Evolutionary conservation across 2,113 vertebrate species (phyloP).

Genomic region (Emydura subglobosa): DNA sequence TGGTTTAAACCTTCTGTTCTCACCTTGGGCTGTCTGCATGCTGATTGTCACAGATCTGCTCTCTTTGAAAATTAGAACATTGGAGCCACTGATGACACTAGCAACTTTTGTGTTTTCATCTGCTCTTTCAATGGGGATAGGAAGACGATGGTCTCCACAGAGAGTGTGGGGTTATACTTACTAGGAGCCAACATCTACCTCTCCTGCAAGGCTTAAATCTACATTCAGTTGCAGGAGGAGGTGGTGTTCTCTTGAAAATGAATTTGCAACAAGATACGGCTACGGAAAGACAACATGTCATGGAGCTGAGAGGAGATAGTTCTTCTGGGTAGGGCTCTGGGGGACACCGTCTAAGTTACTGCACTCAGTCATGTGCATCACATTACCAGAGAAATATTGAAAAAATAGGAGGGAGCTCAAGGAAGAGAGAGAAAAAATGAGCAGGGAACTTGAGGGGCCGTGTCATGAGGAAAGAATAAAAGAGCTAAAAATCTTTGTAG

Average conservation of each 20-base stretch:
- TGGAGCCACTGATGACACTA: neutral
- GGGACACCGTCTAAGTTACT: neutral
- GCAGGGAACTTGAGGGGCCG: no score
- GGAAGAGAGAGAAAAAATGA: neutral
- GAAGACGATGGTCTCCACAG: neutral
- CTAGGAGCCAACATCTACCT: neutral
- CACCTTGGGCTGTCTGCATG: neutral
- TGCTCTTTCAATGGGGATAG: neutral
- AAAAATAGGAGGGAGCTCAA: neutral
- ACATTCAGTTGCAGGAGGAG: rapidly evolving
- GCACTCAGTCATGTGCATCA: neutral
- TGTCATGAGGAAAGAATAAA: neutral
- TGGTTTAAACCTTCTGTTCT: neutral
- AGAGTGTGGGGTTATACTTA: neutral
- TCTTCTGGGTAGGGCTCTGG: neutral
- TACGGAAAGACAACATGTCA: neutral
- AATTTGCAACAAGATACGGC: neutral
- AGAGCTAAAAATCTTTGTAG: neutral
- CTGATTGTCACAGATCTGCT: neutral
- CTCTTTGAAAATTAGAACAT: slow-evolving; percentile 8
- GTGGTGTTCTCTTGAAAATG: neutral
- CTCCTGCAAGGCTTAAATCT: neutral
- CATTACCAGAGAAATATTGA: neutral
- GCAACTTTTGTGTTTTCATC: neutral
- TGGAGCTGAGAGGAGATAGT: neutral